Evolutionary conservation across 2,113 vertebrate genomes (phyloP).

Genomic region (Lophura nycthemera): DNA sequence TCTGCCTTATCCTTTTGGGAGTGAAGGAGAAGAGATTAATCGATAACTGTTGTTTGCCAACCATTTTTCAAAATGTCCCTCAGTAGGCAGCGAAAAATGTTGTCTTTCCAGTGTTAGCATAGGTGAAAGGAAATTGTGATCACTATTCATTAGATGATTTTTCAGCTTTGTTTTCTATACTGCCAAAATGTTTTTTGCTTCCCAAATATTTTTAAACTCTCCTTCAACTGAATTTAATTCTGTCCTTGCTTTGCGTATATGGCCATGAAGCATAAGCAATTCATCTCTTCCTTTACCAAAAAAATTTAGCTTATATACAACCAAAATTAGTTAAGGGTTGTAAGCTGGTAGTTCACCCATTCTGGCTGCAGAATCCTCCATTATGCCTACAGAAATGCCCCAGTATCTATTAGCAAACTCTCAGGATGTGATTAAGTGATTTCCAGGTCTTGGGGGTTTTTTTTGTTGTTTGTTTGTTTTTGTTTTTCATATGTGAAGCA

Average conservation of each 20-base stretch:
- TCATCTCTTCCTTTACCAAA: not conserved
- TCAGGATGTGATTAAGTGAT: not conserved
- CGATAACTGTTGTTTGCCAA: not conserved
- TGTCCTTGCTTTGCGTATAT: rapidly evolving
- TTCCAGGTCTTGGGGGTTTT: not conserved
- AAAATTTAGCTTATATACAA: not conserved
- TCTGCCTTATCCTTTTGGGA: not conserved
- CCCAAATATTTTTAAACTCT: not conserved
- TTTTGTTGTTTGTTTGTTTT: rapidly evolving
- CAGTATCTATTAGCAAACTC: not conserved
- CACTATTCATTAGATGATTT: not conserved
- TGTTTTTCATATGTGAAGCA: not conserved
- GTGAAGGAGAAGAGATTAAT: not conserved
- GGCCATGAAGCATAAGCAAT: not conserved
- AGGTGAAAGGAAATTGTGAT: not conserved
- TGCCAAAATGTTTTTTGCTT: not conserved
- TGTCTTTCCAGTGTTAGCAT: not conserved
- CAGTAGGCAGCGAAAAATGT: not conserved
- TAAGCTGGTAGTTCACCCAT: not conserved
- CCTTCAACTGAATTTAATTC: not conserved
- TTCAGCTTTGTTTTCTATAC: not conserved
- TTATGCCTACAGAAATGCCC: not conserved
- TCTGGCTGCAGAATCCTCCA: not conserved
- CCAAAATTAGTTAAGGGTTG: not conserved
- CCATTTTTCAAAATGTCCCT: not conserved